A percentile compares a stretch with the other conserved stretches of the same genome.
Conservation (phyloP, 2,888 invertebrate species). For the Chymomyza fuscimana region DNA sequence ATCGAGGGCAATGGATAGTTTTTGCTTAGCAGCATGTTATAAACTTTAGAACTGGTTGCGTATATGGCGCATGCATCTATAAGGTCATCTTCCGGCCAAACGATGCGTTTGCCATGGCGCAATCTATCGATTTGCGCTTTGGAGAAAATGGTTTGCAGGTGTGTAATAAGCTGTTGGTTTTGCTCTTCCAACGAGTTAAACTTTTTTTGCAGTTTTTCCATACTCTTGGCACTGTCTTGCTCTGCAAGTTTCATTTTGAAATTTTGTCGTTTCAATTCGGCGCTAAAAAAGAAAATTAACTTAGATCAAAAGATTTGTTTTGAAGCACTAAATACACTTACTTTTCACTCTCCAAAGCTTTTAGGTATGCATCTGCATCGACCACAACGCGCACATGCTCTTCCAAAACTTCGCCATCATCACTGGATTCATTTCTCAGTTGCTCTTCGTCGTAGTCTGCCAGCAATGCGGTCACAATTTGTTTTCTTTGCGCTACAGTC, state of each 20-base stretch:
- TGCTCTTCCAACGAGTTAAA: constrained; percentile 8
- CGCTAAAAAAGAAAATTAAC: constrained; percentile 18
- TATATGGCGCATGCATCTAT: constrained; percentile 16
- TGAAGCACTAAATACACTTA: constrained; percentile 5
- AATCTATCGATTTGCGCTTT: constrained; percentile 28
- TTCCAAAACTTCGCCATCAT: background rate
- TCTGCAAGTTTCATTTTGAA: constrained; percentile 16
- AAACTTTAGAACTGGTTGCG: constrained; percentile 2
- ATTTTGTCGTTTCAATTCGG: constrained; percentile 23
- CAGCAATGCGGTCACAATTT: constrained; percentile 23
- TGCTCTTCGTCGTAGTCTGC: constrained; percentile 7
- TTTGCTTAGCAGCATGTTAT: constrained; percentile 14
- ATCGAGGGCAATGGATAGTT: constrained; percentile 28
- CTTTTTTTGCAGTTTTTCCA: constrained; percentile 14
- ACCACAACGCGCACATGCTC: constrained; percentile 12
- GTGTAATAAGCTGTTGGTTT: background rate
- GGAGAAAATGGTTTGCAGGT: constrained; percentile 14
- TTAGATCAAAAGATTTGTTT: background rate
- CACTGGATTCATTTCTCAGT: background rate
- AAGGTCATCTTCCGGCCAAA: constrained; percentile 25
- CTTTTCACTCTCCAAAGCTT: constrained; percentile 28
- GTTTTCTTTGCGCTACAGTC: constrained; percentile 3
- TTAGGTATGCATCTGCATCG: constrained; percentile 32
- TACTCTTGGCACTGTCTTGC: background rate
- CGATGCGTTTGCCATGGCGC: constrained; percentile 21